Base-by-base conservation (phyloP, 2,888 invertebrate genomes). In the Xanthia icteritia region DNA sequence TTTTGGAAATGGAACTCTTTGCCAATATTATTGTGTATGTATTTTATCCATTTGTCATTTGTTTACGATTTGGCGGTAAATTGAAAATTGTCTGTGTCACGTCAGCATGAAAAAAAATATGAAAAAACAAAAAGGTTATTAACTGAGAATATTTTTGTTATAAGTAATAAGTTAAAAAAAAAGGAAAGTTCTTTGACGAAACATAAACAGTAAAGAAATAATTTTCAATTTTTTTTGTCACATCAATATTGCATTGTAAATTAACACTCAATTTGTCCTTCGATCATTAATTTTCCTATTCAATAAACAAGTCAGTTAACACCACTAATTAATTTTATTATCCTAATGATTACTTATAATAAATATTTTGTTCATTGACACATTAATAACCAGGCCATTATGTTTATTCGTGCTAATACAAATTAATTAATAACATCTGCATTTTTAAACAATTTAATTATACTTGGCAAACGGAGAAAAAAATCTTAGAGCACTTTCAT, bases 281-380 rank as follows among this genome's bases (percentile, higher is more conserved):
- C 9, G 1, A 0, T 36, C 5, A 73, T 63, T 72, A n/a, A 68
- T 73, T 73, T 54, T 45, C 17, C 23, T 17, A 31, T 54, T 54
- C 42, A 73, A 42, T 45, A 45, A 31, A 69, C 42, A 73, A 27
- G 70, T 56, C 70, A 73, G 17, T 45, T 45, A 23, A 17, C 13
- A 42, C 17, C 0, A 5, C n/a, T n/a, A 68, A 31, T 54, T 31
- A 15, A 69, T 45, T 45, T 64, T 17, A 70, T 42, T n/a, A 42
- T 31, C 8, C 3, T 42, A 56, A 42, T 69, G 23, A 17, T 23
- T 68, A 23, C 42, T 48, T 51, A 42, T 1, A 42, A 39, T 54
- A 23, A 66, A 39, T 39, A 39, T 69, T 60, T 0, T 9, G 17
- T 39, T 51, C 2, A 42, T 42, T 42, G 11, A 42, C 11, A 42